These are phyloP conservation scores for Thecocarcelia acutangulata DNA, from an alignment of 2,888 invertebrate species.

Conservation along the genomic window DNA sequence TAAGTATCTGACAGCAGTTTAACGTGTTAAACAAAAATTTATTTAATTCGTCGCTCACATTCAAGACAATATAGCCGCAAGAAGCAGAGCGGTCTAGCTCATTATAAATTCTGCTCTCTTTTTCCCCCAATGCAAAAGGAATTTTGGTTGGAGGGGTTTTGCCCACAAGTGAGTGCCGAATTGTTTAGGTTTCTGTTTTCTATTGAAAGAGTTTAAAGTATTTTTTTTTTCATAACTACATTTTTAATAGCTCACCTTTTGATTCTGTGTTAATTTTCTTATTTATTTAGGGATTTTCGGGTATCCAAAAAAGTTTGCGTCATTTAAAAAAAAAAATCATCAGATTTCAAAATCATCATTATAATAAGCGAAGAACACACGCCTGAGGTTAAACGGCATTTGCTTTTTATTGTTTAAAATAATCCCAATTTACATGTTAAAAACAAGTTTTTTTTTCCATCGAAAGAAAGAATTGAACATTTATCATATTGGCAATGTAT, in stretches of 20 bases:
- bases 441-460: neutral
- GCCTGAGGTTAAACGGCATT: constrained; percentile 15
- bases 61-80: neutral
- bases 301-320: neutral
- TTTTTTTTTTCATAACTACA: neutral
- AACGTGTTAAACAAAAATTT: constrained; percentile 29
- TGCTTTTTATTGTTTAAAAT: neutral
- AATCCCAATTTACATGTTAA: constrained; percentile 5
- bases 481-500: too few species aligned
- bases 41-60: constrained; percentile 50
- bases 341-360: too few species aligned
- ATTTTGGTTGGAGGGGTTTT: neutral
- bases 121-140: neutral
- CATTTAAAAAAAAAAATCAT: too few species aligned
- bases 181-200: neutral
- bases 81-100: constrained; percentile 21
- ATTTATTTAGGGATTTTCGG: neutral
- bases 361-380: neutral
- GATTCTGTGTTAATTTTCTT: neutral
- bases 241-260: neutral
- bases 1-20: constrained; percentile 55
- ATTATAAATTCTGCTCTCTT: constrained; percentile 18
- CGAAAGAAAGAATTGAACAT: too few species aligned
- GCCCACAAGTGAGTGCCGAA: neutral
- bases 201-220: neutral